Evolutionary conservation across 2,888 invertebrate species (phyloP).

Genomic region (Aethes cnicana): DNA sequence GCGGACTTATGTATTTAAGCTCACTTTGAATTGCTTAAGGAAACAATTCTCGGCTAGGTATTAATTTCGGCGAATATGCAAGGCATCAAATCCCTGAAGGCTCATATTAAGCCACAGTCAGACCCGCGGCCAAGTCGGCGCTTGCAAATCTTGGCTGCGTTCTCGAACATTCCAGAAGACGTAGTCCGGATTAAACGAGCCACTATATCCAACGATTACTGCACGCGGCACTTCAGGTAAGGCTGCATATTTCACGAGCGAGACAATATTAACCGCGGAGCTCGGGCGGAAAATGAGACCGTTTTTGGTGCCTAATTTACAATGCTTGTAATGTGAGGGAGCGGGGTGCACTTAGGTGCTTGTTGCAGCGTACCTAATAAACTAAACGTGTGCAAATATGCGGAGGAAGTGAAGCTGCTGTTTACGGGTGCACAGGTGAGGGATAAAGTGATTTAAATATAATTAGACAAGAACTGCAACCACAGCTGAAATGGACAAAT

Average conservation of each 20-base stretch:
- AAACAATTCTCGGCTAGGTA: background rate
- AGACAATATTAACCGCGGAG: constrained; percentile 81
- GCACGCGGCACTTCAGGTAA: constrained; percentile 73
- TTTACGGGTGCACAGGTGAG: constrained; percentile 21
- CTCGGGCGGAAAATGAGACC: constrained; percentile 84
- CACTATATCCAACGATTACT: constrained; percentile 78
- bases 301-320: constrained; percentile 78
- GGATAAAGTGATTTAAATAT: background rate
- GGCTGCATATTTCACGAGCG: constrained; percentile 74
- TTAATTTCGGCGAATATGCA: constrained; percentile 28
- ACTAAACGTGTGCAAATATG: constrained; percentile 57
- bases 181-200: constrained; percentile 77
- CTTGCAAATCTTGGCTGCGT: constrained; percentile 77
- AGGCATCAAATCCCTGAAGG: constrained; percentile 59
- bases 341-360: constrained; percentile 58
- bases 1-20: background rate
- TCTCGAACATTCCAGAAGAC: constrained; percentile 79
- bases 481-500: too few relatives aligned
- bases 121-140: constrained; percentile 76
- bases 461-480: background rate
- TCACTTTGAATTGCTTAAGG: background rate
- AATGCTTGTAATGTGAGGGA: constrained; percentile 67
- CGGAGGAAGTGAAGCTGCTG: constrained; percentile 46
- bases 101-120: constrained; percentile 65
- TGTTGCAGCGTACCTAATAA: constrained; percentile 54